These are phyloP conservation scores for Nowickia ferox DNA, from an alignment of 2,888 invertebrate species.

Conservation along the genomic window DNA sequence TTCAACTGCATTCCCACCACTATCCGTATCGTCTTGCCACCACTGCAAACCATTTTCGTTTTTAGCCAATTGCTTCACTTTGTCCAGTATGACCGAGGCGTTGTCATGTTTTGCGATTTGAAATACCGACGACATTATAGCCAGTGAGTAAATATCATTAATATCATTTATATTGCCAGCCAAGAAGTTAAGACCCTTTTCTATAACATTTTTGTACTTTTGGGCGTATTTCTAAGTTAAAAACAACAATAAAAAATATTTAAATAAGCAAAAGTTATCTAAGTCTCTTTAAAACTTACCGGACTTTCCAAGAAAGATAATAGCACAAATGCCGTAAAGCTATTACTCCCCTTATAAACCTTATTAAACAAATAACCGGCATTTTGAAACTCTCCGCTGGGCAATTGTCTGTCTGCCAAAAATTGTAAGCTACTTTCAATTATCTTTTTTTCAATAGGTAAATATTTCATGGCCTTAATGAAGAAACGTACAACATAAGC, in stretches of 20 bases:
- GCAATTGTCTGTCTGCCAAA: slow-evolving; percentile 87
- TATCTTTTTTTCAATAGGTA: slow-evolving; percentile 87
- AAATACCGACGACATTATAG: slow-evolving; percentile 89
- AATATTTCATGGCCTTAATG: slow-evolving; percentile 87
- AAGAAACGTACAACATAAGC: slow-evolving; percentile 92
- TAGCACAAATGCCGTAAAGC: slow-evolving; percentile 90
- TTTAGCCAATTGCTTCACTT: slow-evolving; percentile 81
- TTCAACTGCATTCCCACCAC: slow-evolving; percentile 87
- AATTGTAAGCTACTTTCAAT: slow-evolving; percentile 88
- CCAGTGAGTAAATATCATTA: slow-evolving; percentile 88
- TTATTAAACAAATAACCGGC: slow-evolving; percentile 85
- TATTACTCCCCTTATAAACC: slow-evolving; percentile 86
- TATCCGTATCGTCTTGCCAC: slow-evolving; percentile 87
- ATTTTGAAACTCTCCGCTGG: slow-evolving; percentile 91
- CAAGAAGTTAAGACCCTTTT: slow-evolving; percentile 90
- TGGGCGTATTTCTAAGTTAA: slow-evolving; percentile 38
- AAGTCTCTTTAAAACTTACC: neutral
- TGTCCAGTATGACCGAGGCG: slow-evolving; percentile 83
- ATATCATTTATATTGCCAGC: slow-evolving; percentile 86
- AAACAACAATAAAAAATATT: neutral
- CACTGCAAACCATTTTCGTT: slow-evolving; percentile 86
- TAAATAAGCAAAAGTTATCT: neutral
- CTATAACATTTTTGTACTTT: slow-evolving; percentile 86
- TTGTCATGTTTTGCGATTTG: slow-evolving; percentile 88
- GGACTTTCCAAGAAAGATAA: slow-evolving; percentile 88